Conservation (phyloP, 2,797 vertebrate genomes). For the Micrastur ruficollis region DNA sequence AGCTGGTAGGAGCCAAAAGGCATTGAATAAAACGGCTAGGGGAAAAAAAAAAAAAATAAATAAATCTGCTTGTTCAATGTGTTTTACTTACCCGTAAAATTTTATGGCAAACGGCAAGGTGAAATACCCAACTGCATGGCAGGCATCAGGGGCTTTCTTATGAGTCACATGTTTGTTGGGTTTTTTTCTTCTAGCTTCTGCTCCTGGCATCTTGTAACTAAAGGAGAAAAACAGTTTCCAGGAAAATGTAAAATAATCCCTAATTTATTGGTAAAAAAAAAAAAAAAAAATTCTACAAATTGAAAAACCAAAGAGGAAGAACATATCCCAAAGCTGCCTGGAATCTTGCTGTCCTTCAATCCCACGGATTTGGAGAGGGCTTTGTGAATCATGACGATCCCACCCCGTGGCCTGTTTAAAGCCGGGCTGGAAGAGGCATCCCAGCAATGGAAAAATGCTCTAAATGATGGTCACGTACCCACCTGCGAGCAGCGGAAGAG, state of each 20-base stretch:
- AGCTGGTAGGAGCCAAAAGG: neutral
- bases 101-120: neutral
- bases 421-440: neutral
- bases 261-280: neutral
- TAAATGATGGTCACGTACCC: neutral
- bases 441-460: neutral
- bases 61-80: neutral
- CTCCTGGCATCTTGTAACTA: neutral
- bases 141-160: neutral
- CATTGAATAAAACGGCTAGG: neutral
- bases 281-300: neutral
- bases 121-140: neutral
- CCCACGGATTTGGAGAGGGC: neutral
- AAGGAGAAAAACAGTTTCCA: neutral
- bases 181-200: neutral
- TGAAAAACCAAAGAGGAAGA: neutral
- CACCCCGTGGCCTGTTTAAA: neutral
- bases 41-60: accelerated
- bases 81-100: neutral
- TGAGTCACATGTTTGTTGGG: neutral
- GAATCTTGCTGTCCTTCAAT: neutral
- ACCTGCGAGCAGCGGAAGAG: neutral
- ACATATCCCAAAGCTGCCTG: neutral
- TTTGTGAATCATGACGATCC: neutral
- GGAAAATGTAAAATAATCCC: neutral